A percentile compares a stretch with the other conserved stretches of the same genome.
These are phyloP conservation scores for Cynopterus sphinx DNA, from an alignment of 2,797 vertebrate species.

Conservation along the genomic window DNA sequence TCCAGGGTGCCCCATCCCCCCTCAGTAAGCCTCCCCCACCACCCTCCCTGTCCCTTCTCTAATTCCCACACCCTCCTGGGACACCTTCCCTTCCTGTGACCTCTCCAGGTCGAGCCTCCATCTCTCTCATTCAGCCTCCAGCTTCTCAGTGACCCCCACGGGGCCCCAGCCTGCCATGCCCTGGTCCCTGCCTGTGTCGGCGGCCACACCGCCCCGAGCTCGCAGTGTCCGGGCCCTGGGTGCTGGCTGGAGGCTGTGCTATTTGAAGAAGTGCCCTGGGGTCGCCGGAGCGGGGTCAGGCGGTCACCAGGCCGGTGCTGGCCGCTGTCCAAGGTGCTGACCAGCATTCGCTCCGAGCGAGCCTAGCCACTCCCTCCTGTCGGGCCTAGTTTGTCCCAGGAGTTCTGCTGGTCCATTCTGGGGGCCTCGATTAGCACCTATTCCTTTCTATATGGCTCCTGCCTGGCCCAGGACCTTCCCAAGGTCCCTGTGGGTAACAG, in stretches of 20 bases:
- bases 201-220: background rate
- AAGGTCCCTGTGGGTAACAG: background rate
- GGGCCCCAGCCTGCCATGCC: background rate
- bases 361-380: background rate
- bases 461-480: background rate
- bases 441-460: background rate
- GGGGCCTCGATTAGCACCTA: background rate
- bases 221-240: background rate
- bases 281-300: background rate
- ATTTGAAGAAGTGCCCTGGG: constrained; percentile 35
- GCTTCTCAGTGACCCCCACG: background rate
- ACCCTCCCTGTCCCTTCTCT: background rate
- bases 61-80: background rate
- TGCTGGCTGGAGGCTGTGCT: background rate
- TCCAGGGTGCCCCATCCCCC: background rate
- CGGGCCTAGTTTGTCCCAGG: background rate
- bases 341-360: background rate
- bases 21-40: background rate
- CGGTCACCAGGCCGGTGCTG: background rate
- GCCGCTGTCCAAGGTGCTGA: constrained; percentile 76
- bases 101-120: background rate
- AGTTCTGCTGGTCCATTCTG: background rate
- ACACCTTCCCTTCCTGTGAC: background rate
- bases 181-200: background rate
- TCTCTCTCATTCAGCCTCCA: background rate